phyloP scores from a whole-genome alignment of 1,140 invertebrate genomes.

The Panulirus ornatus region DNA sequence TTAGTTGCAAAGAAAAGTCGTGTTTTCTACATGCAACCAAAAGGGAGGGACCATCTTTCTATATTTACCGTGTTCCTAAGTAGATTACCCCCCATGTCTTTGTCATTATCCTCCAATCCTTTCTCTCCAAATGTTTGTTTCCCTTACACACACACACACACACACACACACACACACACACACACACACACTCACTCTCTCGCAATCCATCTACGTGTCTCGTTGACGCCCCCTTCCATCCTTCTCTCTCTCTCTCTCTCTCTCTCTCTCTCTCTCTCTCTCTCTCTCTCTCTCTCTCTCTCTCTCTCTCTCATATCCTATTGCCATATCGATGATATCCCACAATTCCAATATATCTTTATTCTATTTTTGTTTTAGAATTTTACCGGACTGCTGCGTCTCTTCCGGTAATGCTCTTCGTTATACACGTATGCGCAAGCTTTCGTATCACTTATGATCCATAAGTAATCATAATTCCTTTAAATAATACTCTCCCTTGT shows the following conservation, averaged over 20 bases:
- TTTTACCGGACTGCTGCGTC: too few relatives aligned
- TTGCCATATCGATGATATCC: not conserved
- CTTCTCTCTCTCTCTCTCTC: slow-evolving; percentile 10
- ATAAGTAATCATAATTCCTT: slow-evolving; percentile 38
- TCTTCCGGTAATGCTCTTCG: not conserved
- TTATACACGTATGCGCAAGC: slow-evolving; percentile 1
- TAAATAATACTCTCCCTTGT: slow-evolving; percentile 22
- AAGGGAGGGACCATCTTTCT: slow-evolving; percentile 11
- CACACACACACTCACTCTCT: not conserved
- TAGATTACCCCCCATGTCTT: not conserved
- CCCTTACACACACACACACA: not conserved
- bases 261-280: slow-evolving; percentile 8
- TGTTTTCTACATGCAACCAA: not conserved
- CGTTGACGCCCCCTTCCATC: not conserved
- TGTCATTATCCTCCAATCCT: not conserved
- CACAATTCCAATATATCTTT: not conserved
- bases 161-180: not conserved
- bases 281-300: not conserved
- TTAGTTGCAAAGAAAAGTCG: not conserved
- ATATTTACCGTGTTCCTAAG: not conserved
- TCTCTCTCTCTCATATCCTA: not conserved
- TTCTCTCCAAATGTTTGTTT: too few relatives aligned
- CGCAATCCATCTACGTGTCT: not conserved
- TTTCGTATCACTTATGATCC: not conserved
- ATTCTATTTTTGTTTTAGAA: not conserved